Conservation (phyloP, 2,113 vertebrate species). For the Cettia cetti region DNA sequence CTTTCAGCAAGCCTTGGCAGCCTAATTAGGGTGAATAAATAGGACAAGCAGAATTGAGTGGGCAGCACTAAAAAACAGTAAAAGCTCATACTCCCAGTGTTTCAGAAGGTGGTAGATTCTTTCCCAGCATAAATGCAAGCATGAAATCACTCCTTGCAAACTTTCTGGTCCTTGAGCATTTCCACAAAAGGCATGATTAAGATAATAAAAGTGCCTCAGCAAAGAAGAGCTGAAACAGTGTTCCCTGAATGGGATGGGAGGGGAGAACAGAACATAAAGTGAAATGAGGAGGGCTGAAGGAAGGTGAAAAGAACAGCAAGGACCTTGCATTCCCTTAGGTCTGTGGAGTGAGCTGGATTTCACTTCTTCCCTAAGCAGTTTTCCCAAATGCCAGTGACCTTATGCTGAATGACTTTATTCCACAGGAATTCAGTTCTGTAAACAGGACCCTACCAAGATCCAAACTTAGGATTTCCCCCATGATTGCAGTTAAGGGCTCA, state of each 20-base stretch:
- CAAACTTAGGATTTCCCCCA: neutral
- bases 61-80: neutral
- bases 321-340: neutral
- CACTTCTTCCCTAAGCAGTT: neutral
- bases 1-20: neutral
- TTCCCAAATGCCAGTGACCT: neutral
- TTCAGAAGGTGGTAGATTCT: neutral
- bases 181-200: neutral
- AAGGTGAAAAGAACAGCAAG: neutral
- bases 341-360: neutral
- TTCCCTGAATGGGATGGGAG: neutral
- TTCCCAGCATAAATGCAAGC: neutral
- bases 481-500: neutral
- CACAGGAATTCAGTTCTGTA: neutral
- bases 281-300: neutral
- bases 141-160: neutral
- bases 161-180: neutral
- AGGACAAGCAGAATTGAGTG: neutral
- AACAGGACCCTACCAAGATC: neutral
- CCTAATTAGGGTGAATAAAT: neutral
- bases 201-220: neutral
- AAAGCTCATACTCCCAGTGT: neutral
- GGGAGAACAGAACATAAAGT: neutral
- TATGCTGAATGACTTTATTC: neutral
- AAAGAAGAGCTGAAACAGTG: neutral